Evolutionary conservation across 2,797 vertebrate genomes (phyloP), one percentile per base, ranked within the genome.

Genomic region (Poecilia gillii): DNA sequence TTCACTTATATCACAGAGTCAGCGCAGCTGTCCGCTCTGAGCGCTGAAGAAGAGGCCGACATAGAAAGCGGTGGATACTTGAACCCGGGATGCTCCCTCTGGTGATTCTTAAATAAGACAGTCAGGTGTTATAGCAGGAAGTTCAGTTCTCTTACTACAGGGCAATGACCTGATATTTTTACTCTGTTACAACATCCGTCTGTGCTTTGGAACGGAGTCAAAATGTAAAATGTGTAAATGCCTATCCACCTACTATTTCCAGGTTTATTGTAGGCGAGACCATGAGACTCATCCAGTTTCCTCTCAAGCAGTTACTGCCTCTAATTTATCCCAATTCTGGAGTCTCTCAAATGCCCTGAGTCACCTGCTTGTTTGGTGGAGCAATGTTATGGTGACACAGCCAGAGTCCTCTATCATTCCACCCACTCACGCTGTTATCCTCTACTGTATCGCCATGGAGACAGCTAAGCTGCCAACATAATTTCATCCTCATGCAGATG

Each of bases 341-440:
- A 46, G 68, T 23, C 68, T 4, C n/a, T 74, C 33, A 76, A 64
- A 80, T 47, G 14, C 49, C 72, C 86, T 90, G 90, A 92, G 77
- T 92, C 90, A 92, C 80, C 78, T 71, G 68, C 25, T 74, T 90
- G 84, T 86, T 90, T 88, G 81, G 62, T 74, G 77, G n/a, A 49
- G 31, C 55, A 49, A 71, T 80, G 85, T 81, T 83, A 81, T 90
- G 79, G 89, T 78, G 77, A 91, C 85, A 73, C 74, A 71, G 76
- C 7, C n/a, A 0, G 31, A 16, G 28, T 59, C 77, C 75, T 80
- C 45, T 31, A 25, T 49, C 80, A 68, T 62, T 76, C 53, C 74
- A 31, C 59, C 80, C 75, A 72, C 62, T 59, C 49, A n/a, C 31
- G 7, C 73, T 71, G 20, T 81, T 84, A 46, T 43, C 23, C 2